These are phyloP conservation scores for Danio albolineatus DNA, from an alignment of 2,797 vertebrate genomes.

Conservation along the genomic window DNA sequence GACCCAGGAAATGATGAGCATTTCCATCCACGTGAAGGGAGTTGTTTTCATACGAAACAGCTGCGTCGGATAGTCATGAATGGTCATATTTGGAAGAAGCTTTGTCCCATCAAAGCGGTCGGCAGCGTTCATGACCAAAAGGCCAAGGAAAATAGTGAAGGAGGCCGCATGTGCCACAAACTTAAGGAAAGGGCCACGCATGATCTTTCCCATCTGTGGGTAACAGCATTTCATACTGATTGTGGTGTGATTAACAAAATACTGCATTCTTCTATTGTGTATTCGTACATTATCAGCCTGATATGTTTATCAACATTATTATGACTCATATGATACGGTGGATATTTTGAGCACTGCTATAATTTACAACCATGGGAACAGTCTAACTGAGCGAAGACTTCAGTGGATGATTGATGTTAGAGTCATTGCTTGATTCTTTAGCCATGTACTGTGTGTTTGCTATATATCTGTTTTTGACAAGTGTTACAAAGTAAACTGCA, in stretches of 20 bases:
- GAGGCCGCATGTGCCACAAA: slow-evolving; percentile 98
- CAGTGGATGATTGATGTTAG: slow-evolving; percentile 3
- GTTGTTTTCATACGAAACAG: slow-evolving; percentile 97
- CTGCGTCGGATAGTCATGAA: slow-evolving; percentile 80
- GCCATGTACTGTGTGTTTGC: slow-evolving; percentile 2
- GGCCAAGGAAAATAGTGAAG: slow-evolving; percentile 95
- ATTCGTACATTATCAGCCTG: slow-evolving; percentile 18
- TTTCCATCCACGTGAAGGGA: slow-evolving; percentile 97
- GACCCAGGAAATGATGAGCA: slow-evolving; percentile 97
- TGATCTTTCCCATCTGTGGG: slow-evolving; percentile 90
- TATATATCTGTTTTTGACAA: neutral
- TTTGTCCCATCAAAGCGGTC: slow-evolving; percentile 95
- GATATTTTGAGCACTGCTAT: slow-evolving; percentile 52
- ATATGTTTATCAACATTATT: slow-evolving; percentile 40
- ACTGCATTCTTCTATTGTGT: slow-evolving; percentile 1
- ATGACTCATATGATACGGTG: slow-evolving; percentile 39
- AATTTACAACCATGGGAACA: slow-evolving; percentile 50
- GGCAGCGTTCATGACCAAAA: slow-evolving; percentile 96
- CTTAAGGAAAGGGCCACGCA: slow-evolving; percentile 98
- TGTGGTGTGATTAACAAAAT: slow-evolving; percentile 4
- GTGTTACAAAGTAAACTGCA: neutral
- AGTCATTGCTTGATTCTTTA: slow-evolving; percentile 10
- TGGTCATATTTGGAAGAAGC: slow-evolving; percentile 90
- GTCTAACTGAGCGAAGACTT: neutral
- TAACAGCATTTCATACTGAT: slow-evolving; percentile 33